Conservation (phyloP, 37 sponge, comb jelly and placozoan genomes). For the Beroe forskalii region DNA sequence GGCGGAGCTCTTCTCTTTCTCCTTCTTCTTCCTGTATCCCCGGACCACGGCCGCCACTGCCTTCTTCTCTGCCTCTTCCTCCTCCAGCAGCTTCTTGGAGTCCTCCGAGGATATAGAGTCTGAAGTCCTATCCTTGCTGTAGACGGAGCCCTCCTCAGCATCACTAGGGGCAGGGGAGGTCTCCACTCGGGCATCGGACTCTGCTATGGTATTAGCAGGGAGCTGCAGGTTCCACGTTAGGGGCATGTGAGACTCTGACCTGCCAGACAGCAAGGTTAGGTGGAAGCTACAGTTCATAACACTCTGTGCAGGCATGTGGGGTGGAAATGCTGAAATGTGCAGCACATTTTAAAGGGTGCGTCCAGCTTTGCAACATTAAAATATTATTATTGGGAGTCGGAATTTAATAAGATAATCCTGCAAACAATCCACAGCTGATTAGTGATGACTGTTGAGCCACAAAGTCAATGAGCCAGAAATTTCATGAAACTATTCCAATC, state of each 20-base stretch:
- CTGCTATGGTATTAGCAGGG: neutral
- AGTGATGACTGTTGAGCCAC: no score
- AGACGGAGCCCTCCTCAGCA: slow-evolving; percentile 50
- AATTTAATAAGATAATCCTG: no score
- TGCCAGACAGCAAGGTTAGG: neutral
- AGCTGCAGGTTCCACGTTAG: slow-evolving; percentile 52
- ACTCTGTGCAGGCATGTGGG: no score
- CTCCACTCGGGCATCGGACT: neutral
- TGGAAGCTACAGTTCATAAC: no score
- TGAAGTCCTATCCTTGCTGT: slow-evolving; percentile 8
- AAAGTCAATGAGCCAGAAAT: no score
- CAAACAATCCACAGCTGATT: no score
- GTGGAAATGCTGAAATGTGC: no score
- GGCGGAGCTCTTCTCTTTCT: neutral
- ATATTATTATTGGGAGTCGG: no score
- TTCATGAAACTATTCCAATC: no score
- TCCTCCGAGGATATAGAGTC: neutral
- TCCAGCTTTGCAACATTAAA: no score
- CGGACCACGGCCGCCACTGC: neutral
- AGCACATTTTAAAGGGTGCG: no score
- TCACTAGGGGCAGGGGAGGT: neutral
- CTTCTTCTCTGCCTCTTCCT: slow-evolving; percentile 15
- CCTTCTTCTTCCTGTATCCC: neutral
- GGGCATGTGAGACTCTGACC: slow-evolving; percentile 36
- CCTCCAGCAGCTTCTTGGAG: no score